Evolutionary conservation across 1,140 invertebrate genomes (phyloP), one percentile per base, ranked within the genome.

Genomic region (Pseudomyrmex flavicornis): DNA sequence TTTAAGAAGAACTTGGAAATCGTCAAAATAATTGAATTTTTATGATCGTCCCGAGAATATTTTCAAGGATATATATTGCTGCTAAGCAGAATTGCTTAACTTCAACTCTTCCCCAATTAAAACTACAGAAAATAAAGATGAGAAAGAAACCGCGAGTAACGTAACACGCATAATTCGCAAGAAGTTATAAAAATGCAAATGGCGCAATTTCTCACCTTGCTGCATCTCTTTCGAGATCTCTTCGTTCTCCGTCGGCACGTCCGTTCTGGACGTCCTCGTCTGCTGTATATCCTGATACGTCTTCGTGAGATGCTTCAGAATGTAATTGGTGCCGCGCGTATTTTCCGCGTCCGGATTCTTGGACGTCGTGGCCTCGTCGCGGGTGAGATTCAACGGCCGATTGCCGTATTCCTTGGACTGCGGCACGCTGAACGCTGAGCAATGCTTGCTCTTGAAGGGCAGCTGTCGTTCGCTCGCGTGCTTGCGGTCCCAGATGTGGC

Each of bases 401-500:
- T 92, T 92, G 68, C 90, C 85, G 85, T 91, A 92, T 58, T 93
- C 93, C 61, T 93, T 93, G 0, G 94, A 92, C 44, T 94, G 76
- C 0, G 94, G 94, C n/a, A 95, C 94, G 77, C 92, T 94, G 85
- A 95, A 95, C 10, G 94, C 94, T 3, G 94, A 95, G 62, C 92
- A 93, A 70, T 95, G 93, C 68, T 95, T 95, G 56, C 92, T 92
- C 75, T 93, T 93, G 87, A 93, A 93, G 1, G 92, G 84, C 8
- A 91, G 54, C 48, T 92, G 91, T 13, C 92, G 86, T 8, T 92
- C 92, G 9, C 86, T 85, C 20, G 88, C 91, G 13, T 92, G 74
- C 72, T 97, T 97, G 44, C 96, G 94, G 79, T 97, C 97, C 93
- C 97, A 97, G 75, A 97, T 97, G 85, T 97, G 97, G 0, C 97